A percentile compares a stretch with the other conserved stretches of the same genome.
phyloP scores from a whole-genome alignment of 2,797 vertebrate genomes.

The Numenius phaeopus region DNA sequence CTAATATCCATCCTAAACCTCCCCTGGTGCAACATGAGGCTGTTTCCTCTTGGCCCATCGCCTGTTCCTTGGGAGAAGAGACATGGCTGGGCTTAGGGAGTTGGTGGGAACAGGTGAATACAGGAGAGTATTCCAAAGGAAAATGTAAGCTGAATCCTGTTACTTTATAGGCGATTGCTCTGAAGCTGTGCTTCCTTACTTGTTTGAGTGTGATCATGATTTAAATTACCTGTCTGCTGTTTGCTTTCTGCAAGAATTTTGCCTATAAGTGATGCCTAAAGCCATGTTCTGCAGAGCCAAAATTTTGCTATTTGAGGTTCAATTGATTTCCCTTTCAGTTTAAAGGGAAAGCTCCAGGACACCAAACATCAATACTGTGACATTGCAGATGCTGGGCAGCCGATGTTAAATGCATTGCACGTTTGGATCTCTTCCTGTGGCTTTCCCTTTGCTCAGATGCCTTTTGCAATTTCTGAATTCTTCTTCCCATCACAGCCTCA shows the following conservation, averaged over 20 bases:
- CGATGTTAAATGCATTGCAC: constrained; percentile 42
- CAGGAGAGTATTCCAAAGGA: neutral
- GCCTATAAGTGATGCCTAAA: neutral
- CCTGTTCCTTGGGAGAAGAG: neutral
- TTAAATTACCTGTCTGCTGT: constrained; percentile 5
- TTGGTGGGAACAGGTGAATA: neutral
- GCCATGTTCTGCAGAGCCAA: neutral
- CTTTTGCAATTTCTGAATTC: constrained; percentile 27
- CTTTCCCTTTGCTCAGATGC: neutral
- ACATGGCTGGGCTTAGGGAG: neutral
- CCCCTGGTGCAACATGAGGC: neutral
- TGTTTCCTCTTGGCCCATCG: neutral
- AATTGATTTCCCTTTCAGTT: constrained; percentile 46
- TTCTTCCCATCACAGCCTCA: neutral
- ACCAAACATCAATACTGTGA: constrained; percentile 59
- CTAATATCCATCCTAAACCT: neutral
- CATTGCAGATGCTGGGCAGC: constrained; percentile 47
- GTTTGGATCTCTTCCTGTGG: constrained; percentile 25
- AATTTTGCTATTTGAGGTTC: constrained; percentile 28
- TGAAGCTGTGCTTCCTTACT: neutral
- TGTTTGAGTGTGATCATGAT: neutral
- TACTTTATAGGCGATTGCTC: neutral
- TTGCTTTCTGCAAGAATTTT: constrained; percentile 18
- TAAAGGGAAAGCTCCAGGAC: constrained; percentile 50
- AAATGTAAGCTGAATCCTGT: neutral